A percentile compares a stretch with the other conserved stretches of the same genome.
Conservation (phyloP, 1,140 invertebrate genomes). For the Doryteuthis pealeii region DNA sequence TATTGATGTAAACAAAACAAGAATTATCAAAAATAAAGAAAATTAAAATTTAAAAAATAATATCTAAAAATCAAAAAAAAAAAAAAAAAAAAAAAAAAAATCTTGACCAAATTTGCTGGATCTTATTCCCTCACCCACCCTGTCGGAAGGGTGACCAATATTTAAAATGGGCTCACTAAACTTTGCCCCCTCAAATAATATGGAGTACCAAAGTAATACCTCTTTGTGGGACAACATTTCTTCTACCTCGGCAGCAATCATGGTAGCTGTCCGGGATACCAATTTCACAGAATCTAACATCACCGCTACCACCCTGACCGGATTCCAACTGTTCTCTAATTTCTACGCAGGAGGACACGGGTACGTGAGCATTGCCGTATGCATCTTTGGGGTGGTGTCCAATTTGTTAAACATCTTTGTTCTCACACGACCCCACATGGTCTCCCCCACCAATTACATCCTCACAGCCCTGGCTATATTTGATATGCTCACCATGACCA, state of each 20-base stretch:
- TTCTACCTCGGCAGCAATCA: neutral
- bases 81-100: no score
- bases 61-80: no score
- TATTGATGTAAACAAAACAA: no score
- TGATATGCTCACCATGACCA: constrained; percentile 84
- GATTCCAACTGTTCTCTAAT: constrained; percentile 29
- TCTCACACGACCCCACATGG: constrained; percentile 80
- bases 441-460: constrained; percentile 79
- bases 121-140: no score
- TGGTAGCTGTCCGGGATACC: neutral
- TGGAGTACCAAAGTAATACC: neutral
- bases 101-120: no score
- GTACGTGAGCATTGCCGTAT: constrained; percentile 74
- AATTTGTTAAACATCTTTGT: constrained; percentile 89
- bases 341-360: constrained; percentile 68
- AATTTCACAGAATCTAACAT: neutral
- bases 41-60: no score
- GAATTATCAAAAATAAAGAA: no score
- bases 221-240: neutral
- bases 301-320: neutral
- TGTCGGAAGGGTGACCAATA: no score
- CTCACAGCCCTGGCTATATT: constrained; percentile 81
- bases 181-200: neutral
- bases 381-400: constrained; percentile 83
- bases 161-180: no score